Evolutionary conservation across 2,113 vertebrate genomes (phyloP).

Genomic region (Pygathrix nemaeus): DNA sequence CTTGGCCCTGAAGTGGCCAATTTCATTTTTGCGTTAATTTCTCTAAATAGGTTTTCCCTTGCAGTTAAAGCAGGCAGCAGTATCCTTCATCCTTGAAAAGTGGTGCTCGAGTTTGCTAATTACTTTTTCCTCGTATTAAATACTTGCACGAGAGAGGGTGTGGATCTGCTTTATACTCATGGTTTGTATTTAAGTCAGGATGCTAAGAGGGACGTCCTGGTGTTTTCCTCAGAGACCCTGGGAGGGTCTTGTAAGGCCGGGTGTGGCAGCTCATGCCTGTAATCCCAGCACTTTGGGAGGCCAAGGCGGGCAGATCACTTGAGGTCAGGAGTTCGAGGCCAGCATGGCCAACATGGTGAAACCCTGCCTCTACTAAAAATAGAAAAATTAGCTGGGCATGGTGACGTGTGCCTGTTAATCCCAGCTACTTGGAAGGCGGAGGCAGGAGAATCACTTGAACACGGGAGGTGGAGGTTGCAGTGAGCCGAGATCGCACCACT

Average conservation of each 20-base stretch:
- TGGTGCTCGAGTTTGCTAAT: constrained; percentile 38
- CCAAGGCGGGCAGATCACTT: background rate
- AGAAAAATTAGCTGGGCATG: background rate
- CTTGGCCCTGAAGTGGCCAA: constrained; percentile 57
- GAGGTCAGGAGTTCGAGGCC: background rate
- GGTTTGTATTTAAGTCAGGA: background rate
- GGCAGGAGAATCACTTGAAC: too few species aligned
- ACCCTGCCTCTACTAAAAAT: background rate
- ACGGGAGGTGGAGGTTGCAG: too few species aligned
- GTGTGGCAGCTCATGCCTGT: background rate
- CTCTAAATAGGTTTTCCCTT: constrained; percentile 57
- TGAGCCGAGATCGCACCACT: too few species aligned
- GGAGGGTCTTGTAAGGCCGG: background rate
- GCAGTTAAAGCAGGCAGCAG: constrained; percentile 42
- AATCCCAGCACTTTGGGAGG: background rate
- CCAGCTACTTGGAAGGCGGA: background rate
- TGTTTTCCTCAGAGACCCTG: background rate
- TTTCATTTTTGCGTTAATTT: constrained; percentile 56
- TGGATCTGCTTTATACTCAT: background rate
- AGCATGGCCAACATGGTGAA: background rate
- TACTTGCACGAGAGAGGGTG: background rate
- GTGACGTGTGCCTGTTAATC: background rate
- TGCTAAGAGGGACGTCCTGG: background rate
- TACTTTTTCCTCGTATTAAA: constrained; percentile 8
- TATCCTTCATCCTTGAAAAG: constrained; percentile 54